A percentile compares a stretch with the other conserved stretches of the same genome.
phyloP scores from a whole-genome alignment of 2,113 vertebrate genomes.

The Loxodonta africana region DNA sequence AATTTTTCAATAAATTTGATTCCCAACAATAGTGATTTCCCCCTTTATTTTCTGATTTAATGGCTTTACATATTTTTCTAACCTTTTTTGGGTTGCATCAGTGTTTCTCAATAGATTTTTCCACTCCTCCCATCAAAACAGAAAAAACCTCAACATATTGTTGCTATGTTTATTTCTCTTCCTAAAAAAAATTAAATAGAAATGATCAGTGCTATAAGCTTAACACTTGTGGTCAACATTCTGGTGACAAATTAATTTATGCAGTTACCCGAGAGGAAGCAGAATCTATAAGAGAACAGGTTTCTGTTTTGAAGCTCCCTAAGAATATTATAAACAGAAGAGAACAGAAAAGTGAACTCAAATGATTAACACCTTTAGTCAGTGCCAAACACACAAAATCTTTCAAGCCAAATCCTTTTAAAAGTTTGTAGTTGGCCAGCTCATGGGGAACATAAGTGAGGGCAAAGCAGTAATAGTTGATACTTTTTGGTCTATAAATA shows the following conservation, averaged over 20 bases:
- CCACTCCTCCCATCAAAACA: conserved; percentile 39
- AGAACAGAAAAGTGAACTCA: conserved; percentile 33
- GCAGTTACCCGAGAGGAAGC: conserved; percentile 41
- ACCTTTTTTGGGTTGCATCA: conserved; percentile 30
- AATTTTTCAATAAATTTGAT: conserved; percentile 50
- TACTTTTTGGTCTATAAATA: conserved; percentile 72
- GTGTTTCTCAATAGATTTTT: conserved; percentile 55
- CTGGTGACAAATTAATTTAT: conserved; percentile 57
- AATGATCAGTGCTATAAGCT: conserved; percentile 32
- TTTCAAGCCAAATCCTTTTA: conserved; percentile 58
- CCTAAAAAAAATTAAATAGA: conserved; percentile 58
- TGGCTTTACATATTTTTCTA: conserved; percentile 35
- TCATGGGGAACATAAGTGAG: conserved; percentile 55
- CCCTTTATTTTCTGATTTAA: conserved; percentile 31
- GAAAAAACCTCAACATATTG: conserved; percentile 39
- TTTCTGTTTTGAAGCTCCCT: conserved; percentile 70
- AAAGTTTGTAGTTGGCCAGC: conserved; percentile 65
- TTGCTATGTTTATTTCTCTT: conserved; percentile 65
- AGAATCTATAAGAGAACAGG: conserved; percentile 54
- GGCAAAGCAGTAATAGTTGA: conserved; percentile 64
- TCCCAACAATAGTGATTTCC: not conserved
- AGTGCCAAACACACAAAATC: conserved; percentile 62
- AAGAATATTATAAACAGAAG: conserved; percentile 62
- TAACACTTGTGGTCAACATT: conserved; percentile 41
- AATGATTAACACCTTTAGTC: conserved; percentile 50